phyloP scores from a whole-genome alignment of 23 tunicate genomes.

The Trididemnum clinides region DNA sequence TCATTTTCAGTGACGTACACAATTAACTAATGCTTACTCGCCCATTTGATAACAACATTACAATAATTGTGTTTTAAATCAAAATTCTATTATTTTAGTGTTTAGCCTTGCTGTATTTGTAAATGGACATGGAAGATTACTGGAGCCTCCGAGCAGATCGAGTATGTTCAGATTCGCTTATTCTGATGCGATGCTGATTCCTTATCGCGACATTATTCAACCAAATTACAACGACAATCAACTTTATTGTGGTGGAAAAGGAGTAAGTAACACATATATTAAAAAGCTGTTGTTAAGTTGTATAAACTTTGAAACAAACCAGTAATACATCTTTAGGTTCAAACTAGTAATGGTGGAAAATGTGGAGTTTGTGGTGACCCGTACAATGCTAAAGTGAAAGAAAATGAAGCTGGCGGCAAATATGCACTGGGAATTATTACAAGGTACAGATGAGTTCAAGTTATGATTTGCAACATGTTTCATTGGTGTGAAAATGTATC shows the following conservation, averaged over 20 bases:
- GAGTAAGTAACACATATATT: too few species aligned
- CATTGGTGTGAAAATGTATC: too few species aligned
- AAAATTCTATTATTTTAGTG: too few species aligned
- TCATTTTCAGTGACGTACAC: too few species aligned
- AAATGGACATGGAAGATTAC: conserved; percentile 62
- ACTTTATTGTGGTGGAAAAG: conserved; percentile 50
- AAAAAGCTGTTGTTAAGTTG: too few species aligned
- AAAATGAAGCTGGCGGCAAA: conserved; percentile 90
- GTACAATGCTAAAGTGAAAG: conserved; percentile 50
- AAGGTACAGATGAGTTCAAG: conserved; percentile 16
- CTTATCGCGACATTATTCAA: conserved; percentile 46
- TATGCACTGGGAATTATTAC: conserved; percentile 81
- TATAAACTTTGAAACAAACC: too few species aligned
- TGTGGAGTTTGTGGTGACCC: conserved; percentile 93
- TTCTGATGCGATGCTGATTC: conserved; percentile 44
- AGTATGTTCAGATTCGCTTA: conserved; percentile 42
- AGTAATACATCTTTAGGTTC: too few species aligned
- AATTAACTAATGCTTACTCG: too few species aligned
- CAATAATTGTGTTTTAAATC: too few species aligned
- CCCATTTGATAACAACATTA: too few species aligned
- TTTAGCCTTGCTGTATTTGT: too few species aligned
- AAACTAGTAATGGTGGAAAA: conserved; percentile 53
- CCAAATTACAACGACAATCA: conserved; percentile 51
- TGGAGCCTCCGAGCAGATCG: conserved; percentile 61
- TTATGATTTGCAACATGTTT: background rate